A percentile compares a stretch with the other conserved stretches of the same genome.
phyloP scores from a whole-genome alignment of 1,140 invertebrate species.

The Macrostomum lignano region DNA sequence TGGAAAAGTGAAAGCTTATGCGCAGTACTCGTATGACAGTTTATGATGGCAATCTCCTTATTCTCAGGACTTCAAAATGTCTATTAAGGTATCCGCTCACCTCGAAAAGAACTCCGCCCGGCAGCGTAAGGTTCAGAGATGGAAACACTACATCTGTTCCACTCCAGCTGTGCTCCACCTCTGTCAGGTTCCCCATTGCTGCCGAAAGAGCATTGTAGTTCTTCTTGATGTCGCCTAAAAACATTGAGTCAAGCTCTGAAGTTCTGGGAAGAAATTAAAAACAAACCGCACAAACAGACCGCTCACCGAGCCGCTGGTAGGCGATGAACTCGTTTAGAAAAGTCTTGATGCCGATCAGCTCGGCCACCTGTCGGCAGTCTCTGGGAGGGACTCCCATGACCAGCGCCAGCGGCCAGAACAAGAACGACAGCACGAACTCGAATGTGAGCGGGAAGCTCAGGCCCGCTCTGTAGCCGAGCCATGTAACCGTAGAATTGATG shows the following conservation, averaged over 20 bases:
- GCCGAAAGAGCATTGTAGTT: too few relatives aligned
- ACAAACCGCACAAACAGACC: background rate
- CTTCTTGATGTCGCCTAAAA: background rate
- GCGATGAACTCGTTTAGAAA: constrained; percentile 25
- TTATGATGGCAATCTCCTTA: too few relatives aligned
- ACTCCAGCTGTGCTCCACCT: too few relatives aligned
- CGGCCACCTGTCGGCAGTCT: constrained; percentile 16
- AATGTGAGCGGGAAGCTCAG: constrained; percentile 24
- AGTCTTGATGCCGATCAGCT: constrained; percentile 20
- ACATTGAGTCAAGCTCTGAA: background rate
- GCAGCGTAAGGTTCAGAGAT: too few relatives aligned
- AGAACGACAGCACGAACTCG: constrained; percentile 23
- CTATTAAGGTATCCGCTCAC: too few relatives aligned
- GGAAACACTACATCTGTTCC: too few relatives aligned
- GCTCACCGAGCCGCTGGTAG: constrained; percentile 12
- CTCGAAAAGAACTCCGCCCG: too few relatives aligned
- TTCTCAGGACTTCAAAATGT: too few relatives aligned
- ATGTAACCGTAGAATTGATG: constrained; percentile 45
- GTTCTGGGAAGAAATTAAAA: background rate
- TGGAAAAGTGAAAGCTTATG: too few relatives aligned
- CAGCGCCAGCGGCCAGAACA: constrained; percentile 19
- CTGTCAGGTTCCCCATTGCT: too few relatives aligned
- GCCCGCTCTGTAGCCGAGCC: constrained; percentile 47
- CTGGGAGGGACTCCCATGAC: constrained; percentile 14
- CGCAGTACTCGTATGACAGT: too few relatives aligned